Evolutionary conservation across 2,888 invertebrate genomes (phyloP), one percentile per base, ranked within the genome.

Genomic region (Entomobrya proxima): DNA sequence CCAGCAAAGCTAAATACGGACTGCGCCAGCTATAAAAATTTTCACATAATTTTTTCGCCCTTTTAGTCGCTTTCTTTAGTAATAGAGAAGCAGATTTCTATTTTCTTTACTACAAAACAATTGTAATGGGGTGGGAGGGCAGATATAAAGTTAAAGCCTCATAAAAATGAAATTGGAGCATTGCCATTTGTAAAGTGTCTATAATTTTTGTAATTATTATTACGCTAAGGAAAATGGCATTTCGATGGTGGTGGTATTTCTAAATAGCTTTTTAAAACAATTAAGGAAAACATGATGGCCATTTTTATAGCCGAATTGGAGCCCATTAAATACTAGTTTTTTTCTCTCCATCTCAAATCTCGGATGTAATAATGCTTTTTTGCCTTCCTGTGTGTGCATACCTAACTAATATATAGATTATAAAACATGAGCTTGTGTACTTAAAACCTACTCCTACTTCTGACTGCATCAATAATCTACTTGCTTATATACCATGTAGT

Each of bases 221-320:
- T n/a, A n/a, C 35, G 35, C 9, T 11, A 64, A 64, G 35, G 61
- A 18, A 55, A 55, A 18, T 55, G 7, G 18, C 18, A 18, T 7
- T 15, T 15, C 44, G 18, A 18, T 50, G 74, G 37, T 18, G 74
- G 74, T 50, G 74, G 74, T 55, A 55, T 67, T 74, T 35, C 77
- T 76, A 83, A 88, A 88, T 89, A 87, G 87, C 86, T 87, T 87
- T 89, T 89, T 89, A 89, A 89, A 89, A 87, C 88, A 89, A 89
- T 89, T 88, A 89, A 76, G 44, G 32, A 72, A 83, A 79, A 82
- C 85, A 79, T 80, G 84, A 75, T 82, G 72, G 77, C 87, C 86
- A 89, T 89, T 89, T 89, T 89, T 89, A 89, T 88, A 55, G 83
- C 78, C 79, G 52, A 86, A 84, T 87, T 80, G 64, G 27, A 75